A percentile compares a stretch with the other conserved stretches of the same genome.
These are phyloP conservation scores for Dipodomys merriami DNA, from an alignment of 2,113 vertebrate genomes.

Conservation along the genomic window DNA sequence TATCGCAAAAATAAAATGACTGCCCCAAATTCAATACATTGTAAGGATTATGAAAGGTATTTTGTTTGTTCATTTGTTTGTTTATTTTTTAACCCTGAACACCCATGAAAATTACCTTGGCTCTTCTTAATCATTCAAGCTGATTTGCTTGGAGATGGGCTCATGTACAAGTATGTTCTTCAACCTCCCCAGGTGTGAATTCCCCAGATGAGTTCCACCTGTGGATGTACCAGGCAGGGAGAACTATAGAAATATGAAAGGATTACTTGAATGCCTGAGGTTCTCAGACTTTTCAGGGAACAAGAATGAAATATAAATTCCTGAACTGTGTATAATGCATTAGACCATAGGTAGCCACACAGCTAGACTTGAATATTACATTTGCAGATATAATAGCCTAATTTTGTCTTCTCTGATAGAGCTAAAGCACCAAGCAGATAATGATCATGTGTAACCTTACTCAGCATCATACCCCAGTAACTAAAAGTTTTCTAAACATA, in stretches of 20 bases:
- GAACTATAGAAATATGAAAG: no score
- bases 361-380: background rate
- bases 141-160: background rate
- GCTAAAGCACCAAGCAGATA: background rate
- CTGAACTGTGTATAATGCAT: background rate
- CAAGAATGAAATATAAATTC: background rate
- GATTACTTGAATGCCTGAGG: background rate
- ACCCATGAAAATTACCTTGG: background rate
- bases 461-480: background rate
- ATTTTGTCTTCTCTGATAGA: background rate
- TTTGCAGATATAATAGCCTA: background rate
- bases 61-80: no score
- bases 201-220: background rate
- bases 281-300: background rate
- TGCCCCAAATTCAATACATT: background rate
- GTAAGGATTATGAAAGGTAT: background rate
- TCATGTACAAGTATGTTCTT: no score
- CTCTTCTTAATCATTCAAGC: background rate
- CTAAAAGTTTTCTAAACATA: background rate
- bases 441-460: background rate
- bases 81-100: no score
- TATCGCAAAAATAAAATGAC: background rate
- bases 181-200: no score
- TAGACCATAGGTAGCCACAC: background rate
- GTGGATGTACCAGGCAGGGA: background rate